Evolutionary conservation across 2,113 vertebrate genomes (phyloP).

Genomic region (Sinosuthora webbiana): DNA sequence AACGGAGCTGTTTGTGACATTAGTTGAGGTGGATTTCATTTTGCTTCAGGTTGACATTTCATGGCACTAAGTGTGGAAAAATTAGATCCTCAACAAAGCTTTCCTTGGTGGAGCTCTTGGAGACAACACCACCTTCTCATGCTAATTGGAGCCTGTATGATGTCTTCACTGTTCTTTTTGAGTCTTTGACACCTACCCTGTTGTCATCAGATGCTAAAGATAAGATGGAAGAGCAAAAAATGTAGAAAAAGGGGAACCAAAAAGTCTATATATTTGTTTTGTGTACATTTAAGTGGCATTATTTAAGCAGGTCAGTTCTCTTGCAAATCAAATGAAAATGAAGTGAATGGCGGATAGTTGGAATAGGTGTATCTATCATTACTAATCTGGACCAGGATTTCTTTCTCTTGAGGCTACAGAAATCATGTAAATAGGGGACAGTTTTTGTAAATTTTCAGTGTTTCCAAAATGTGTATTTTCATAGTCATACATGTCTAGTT

Average conservation of each 20-base stretch:
- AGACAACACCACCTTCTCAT: neutral
- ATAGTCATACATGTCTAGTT: neutral
- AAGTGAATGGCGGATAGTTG: neutral
- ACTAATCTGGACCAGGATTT: constrained; percentile 9
- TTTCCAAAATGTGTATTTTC: constrained; percentile 17
- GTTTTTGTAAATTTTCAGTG: neutral
- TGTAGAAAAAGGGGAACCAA: neutral
- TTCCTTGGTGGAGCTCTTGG: neutral
- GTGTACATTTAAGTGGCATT: constrained; percentile 39
- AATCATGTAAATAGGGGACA: neutral
- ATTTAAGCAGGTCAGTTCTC: constrained; percentile 3
- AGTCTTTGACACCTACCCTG: neutral
- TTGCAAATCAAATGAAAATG: constrained; percentile 2
- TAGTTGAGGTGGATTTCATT: neutral
- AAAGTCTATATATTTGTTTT: constrained; percentile 1
- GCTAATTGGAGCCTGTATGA: neutral
- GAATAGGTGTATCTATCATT: neutral
- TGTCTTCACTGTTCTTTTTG: neutral
- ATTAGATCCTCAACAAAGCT: neutral
- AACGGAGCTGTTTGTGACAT: neutral
- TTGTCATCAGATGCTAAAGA: constrained; percentile 47
- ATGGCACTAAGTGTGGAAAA: neutral
- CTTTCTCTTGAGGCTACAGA: neutral
- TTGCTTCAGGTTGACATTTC: neutral
- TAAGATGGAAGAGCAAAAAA: constrained; percentile 21